Base-by-base conservation (phyloP, 2,888 invertebrate genomes). In the Rhorus exstirpatorius region DNA sequence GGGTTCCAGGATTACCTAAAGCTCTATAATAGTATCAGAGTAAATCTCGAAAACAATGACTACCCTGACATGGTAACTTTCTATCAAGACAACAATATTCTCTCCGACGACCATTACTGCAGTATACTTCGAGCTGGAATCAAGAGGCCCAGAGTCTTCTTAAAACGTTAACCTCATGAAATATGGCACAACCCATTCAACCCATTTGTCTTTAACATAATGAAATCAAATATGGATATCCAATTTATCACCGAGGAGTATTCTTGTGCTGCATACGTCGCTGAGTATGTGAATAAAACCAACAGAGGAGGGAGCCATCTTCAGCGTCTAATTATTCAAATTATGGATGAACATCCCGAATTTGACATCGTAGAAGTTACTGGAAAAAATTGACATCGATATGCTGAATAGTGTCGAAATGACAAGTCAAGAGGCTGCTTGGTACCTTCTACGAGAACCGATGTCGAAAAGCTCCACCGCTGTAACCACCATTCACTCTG, bases 361-460 rank as follows among this genome's bases (percentile, higher is more conserved):
- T 87, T 88, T 24, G 87, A 91, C 53, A 49, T 61, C 0, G 76
- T 88, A 0, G 88, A 89, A 10, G 78, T 90, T 0, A 86, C 87
- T 31, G 3, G 31, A 6, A 31, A 31, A 31, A 2, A 31, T 31
- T 31, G 31, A 6, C 31, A 6, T 31, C 31, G 6, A 31, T 6
- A 31, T 31, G 31, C 31, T 31, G 0, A 91, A 92, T 75, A 65
- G 46, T 31, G 84, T 87, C 24, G 91, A 92, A 76, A 89, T 93
- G 85, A 79, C 88, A 1, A 87, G 87, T 76, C 92, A 93, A 90
- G 92, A 93, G 87, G 92, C 92, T 46, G 93, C 93, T 58, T 93
- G 92, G 92, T 93, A 89, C 88, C 78, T 93, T 1, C 76, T 93
- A 51, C 85, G 92, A 58, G 86, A 92, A 78, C 91, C 92, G 10